A percentile compares a stretch with the other conserved stretches of the same genome.
Conservation (phyloP, 2,888 invertebrate species). For the Caenorhabditis auriculariae region DNA sequence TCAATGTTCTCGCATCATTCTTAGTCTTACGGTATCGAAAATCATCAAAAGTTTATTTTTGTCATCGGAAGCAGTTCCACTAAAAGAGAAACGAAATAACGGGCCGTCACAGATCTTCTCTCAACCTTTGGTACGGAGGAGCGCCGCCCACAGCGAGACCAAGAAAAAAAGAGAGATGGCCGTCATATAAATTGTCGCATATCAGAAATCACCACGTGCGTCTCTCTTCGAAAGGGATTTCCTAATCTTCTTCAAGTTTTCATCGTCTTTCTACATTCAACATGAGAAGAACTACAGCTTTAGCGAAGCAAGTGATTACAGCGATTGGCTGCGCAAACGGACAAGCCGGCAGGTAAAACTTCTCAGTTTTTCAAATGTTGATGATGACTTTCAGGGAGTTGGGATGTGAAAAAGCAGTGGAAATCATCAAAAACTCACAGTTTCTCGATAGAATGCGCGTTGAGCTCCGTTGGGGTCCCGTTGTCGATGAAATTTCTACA, state of each 20-base stretch:
- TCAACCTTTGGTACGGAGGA: constrained; percentile 8
- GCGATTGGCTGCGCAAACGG: constrained; percentile 55
- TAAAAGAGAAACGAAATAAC: too few species aligned
- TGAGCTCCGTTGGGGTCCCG: constrained; percentile 42
- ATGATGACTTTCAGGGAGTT: constrained; percentile 40
- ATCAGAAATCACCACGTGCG: too few species aligned
- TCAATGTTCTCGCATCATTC: too few species aligned
- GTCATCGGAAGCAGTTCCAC: too few species aligned
- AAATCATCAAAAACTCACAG: constrained; percentile 43
- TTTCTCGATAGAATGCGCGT: constrained; percentile 33
- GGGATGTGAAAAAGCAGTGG: constrained; percentile 53
- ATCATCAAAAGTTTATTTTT: too few species aligned
- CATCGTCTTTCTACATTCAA: neutral
- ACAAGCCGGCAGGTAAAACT: constrained; percentile 42
- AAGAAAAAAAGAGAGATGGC: too few species aligned
- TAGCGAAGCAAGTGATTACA: constrained; percentile 36
- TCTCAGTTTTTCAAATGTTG: neutral
- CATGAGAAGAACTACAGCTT: constrained; percentile 23
- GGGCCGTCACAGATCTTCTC: constrained; percentile 10
- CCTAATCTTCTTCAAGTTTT: neutral
- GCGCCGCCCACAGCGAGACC: neutral
- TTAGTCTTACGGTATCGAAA: too few species aligned
- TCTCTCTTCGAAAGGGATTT: neutral
- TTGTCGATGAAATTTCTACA: constrained; percentile 47
- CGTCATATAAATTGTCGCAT: too few species aligned